Evolutionary conservation across 2,113 vertebrate genomes (phyloP), one percentile per base, ranked within the genome.

Genomic region (Antigone vipio): DNA sequence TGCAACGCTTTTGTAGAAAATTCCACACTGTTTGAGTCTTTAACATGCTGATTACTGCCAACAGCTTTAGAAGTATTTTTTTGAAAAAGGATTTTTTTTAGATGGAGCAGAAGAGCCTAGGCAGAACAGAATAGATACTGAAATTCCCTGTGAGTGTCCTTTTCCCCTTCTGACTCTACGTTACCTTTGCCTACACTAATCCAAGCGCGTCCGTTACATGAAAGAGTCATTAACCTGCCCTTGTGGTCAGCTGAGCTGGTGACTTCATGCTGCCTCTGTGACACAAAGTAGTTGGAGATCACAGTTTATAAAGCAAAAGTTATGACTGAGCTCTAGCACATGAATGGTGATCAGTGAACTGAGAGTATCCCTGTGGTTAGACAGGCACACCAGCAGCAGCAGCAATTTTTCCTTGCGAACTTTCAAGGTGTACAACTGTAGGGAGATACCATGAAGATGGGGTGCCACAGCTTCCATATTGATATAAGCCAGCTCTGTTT

Each of bases 131-230:
- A 24, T 27, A 71, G 11, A 60, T 14, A 32, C 13, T 55, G 55
- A 86, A 85, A 72, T 49, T 44, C 12, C 4, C 52, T 0, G 0
- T 15, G 18, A 52, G 11, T 34, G 11, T 49, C 11, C 47, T 86
- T 40, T 49, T 22, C 20, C 29, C 27, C 3, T 66, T 42, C 49
- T 64, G 34, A 12, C 19, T 10, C 42, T 63, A 23, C 2, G 3
- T 55, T 55, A 49, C 19, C 32, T 59, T 86, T 83, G 18, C 29
- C 60, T 59, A 47, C 17, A 12, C 7, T 42, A 55, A 59, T 32
- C 20, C 44, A n/a, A 49, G 35, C 0, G 0, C 52, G 32, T 59
- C 20, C 0, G 1, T 35, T 56, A 27, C 47, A 40, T 62, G 34
- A 34, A 66, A 12, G 22, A 66, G 60, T 20, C 14, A 26, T 78